Percentiles rank a stretch among this genome's conserved stretches.
phyloP scores from a whole-genome alignment of 2,113 vertebrate genomes.

The Corythoichthys haematopterus region DNA sequence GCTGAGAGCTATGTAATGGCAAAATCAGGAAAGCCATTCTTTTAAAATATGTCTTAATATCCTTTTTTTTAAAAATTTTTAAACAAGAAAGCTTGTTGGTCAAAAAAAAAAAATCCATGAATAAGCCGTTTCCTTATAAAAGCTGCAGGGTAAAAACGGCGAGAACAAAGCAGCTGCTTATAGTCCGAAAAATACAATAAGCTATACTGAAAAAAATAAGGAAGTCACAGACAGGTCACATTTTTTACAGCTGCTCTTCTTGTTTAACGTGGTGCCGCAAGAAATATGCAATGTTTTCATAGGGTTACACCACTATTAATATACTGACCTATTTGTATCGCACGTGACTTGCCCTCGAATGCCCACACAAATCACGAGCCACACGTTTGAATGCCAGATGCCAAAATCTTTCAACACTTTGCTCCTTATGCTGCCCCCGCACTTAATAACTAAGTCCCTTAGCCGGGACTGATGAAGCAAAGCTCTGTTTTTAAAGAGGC shows the following conservation, averaged over 20 bases:
- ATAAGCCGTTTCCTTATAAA: no score
- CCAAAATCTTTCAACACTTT: slow-evolving; percentile 43
- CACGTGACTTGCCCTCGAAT: slow-evolving; percentile 55
- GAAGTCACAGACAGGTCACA: slow-evolving; percentile 44
- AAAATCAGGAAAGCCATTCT: no score
- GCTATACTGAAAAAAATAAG: slow-evolving; percentile 44
- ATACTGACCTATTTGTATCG: slow-evolving; percentile 55
- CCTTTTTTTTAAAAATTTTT: no score
- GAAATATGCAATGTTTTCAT: slow-evolving; percentile 1
- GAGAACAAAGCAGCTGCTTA: no score
- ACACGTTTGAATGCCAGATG: slow-evolving; percentile 44
- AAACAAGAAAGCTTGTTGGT: slow-evolving; percentile 30
- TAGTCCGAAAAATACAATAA: not conserved
- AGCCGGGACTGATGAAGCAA: slow-evolving; percentile 28
- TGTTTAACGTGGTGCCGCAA: not conserved
- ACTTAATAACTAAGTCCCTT: slow-evolving; percentile 4
- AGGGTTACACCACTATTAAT: slow-evolving; percentile 55
- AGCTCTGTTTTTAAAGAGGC: slow-evolving; percentile 44
- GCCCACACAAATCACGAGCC: slow-evolving; percentile 43
- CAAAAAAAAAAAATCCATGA: not conserved
- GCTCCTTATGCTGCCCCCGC: slow-evolving; percentile 11
- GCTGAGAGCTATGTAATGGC: no score
- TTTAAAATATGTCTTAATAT: no score
- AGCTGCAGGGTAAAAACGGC: no score
- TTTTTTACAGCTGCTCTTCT: slow-evolving; percentile 40